Evolutionary conservation across 2,797 vertebrate species (phyloP), one percentile per base, ranked within the genome.

Genomic region (Tarsius wallacei): DNA sequence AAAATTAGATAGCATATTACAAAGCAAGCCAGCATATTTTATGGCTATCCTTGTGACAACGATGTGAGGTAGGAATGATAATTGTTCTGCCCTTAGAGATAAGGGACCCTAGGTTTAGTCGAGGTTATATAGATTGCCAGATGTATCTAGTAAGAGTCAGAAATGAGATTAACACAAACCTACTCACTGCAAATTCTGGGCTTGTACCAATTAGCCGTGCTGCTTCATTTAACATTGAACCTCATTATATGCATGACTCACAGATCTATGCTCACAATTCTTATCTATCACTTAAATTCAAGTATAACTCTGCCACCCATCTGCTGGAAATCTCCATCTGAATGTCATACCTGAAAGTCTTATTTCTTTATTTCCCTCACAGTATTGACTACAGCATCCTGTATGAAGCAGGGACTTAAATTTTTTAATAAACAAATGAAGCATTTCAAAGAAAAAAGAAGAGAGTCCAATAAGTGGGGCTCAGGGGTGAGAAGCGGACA

Each of bases 41-140:
- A 71, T 31, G 63, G 49, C 73, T 80, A 64, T 78, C 80, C 80
- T 84, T 90, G 12, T 92, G 68, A 93, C 55, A 80, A 61, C 83
- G 33, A 21, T 88, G n/a, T 80, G 17, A 64, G 63, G 14, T n/a
- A 87, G 49, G 55, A 87, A 81, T 94, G 42, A 71, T n/a, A 64
- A 77, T 85, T 86, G 85, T 82, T 93, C 21, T 93, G 51, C 24
- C 84, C 78, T 74, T 91, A 81, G 82, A 94, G 77, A 96, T 42
- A 88, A 42, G 51, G 11, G n/a, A n/a, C 42, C 16, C 81, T 73
- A 15, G 53, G 11, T 92, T 90, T 96, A 51, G 74, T 49, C 87
- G 61, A 94, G 84, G 61, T 94, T 91, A 57, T 51, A 55, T 13
- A 95, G 47, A 74, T 83, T 93, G 22, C 31, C 31, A 77, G 28